Base-by-base conservation (phyloP, 2,888 invertebrate species). In the Drosophila gaucha region DNA sequence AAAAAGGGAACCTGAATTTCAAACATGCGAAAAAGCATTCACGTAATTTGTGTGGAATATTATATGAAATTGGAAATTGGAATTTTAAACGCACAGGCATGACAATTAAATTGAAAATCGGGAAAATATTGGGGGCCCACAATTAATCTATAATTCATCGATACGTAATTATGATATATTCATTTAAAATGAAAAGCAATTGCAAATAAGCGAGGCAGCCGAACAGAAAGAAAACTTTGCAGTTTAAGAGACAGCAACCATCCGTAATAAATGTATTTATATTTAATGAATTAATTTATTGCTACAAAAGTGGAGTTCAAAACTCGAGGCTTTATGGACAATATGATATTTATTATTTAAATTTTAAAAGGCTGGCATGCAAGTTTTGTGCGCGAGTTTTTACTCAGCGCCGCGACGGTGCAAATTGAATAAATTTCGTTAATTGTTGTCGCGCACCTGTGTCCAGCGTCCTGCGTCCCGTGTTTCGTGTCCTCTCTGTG, bases 351-450 rank as follows among this genome's bases (percentile, higher is more conserved):
- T 74, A 78, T 80, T 80, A 77, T 77, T 80, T 67, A 73, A 60
- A 72, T 70, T 49, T 78, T 62, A 59, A 80, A 73, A 67, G 35
- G 56, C 71, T 56, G 44, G 16, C 33, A 36, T 18, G 33, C 26
- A 41, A 58, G 33, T 69, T 52, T 47, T 44, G 22, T 49, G 44
- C 41, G 28, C 38, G 46, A 47, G 67, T 67, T 71, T 75, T 71
- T 59, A 56, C 58, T 41, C 52, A 46, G 60, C 35, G 64, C 8
- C 14, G 64, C 74, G 49, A 20, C 64, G 47, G 86, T 72, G 78
- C 64, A 88, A 86, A 83, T 88, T 84, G 86, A 84, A 84, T 84
- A 86, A 86, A 84, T 84, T 84, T 80, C 68, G 84, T 84, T 84
- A 88, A 88, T 84, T 88, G 88, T 84, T 74, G 73, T 67, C 76